These are phyloP conservation scores for Spilosoma lubricipeda DNA, from an alignment of 2,888 invertebrate species.

Conservation along the genomic window DNA sequence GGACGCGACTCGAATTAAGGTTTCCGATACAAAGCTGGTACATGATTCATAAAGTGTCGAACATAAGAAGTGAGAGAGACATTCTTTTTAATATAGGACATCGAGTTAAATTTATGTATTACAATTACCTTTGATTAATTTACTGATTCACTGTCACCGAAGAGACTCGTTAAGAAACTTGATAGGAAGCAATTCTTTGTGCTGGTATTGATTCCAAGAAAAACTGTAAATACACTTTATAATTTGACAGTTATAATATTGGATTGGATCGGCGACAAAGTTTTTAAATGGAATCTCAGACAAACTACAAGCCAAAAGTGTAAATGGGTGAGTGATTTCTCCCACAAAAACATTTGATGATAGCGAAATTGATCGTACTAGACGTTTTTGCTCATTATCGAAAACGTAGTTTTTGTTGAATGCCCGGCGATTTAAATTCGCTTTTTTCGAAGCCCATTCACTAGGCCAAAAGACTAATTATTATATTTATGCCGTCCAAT, in stretches of 20 bases:
- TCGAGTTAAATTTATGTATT: background rate
- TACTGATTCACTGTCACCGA: background rate
- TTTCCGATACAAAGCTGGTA: constrained; percentile 45
- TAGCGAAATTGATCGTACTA: constrained; percentile 44
- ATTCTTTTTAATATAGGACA: background rate
- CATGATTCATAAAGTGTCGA: constrained; percentile 36
- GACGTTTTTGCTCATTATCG: constrained; percentile 48
- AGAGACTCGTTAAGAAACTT: background rate
- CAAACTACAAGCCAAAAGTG: constrained; percentile 25
- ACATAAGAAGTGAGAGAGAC: constrained; percentile 22
- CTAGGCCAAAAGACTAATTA: background rate
- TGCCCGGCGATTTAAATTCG: constrained; percentile 35
- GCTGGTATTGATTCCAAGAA: background rate
- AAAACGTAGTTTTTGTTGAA: constrained; percentile 39
- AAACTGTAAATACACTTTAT: background rate
- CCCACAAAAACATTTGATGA: constrained; percentile 46
- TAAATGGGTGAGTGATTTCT: constrained; percentile 46
- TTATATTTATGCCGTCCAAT: background rate
- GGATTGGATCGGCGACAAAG: constrained; percentile 3
- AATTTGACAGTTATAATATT: constrained; percentile 1
- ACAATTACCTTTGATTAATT: background rate
- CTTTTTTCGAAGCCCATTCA: constrained; percentile 24
- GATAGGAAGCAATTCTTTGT: background rate
- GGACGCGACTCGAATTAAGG: constrained; percentile 48
- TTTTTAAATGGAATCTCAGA: constrained; percentile 26